Conservation (phyloP, 2,888 invertebrate genomes). For the Biston stratarius region DNA sequence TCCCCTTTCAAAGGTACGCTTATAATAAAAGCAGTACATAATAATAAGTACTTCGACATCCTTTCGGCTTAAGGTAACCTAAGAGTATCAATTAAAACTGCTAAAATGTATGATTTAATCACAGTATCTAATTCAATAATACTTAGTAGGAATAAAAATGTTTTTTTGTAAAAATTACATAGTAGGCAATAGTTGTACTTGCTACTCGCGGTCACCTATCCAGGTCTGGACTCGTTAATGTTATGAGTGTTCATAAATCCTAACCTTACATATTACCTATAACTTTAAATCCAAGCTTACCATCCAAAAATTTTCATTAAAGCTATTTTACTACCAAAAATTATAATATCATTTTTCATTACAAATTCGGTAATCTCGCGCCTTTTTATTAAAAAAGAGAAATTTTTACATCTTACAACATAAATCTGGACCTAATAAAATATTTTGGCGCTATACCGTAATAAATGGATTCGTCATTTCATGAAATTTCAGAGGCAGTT, state of each 20-base stretch:
- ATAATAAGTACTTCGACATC: too few relatives aligned
- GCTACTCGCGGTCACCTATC: not conserved
- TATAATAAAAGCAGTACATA: too few relatives aligned
- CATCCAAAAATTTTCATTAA: conserved; percentile 21
- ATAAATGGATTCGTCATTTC: conserved; percentile 8
- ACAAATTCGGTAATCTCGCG: conserved; percentile 26
- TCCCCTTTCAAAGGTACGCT: too few relatives aligned
- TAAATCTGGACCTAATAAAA: conserved; percentile 26
- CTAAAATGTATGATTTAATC: too few relatives aligned
- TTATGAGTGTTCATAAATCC: not conserved
- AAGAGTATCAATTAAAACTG: too few relatives aligned
- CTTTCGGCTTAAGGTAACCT: too few relatives aligned
- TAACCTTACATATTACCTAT: not conserved
- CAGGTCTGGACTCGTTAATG: not conserved
- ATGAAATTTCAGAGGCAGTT: not conserved
- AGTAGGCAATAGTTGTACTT: not conserved
- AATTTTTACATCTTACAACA: conserved; percentile 25
- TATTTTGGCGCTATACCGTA: conserved; percentile 9
- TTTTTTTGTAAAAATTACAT: too few relatives aligned
- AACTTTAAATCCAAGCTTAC: conserved; percentile 2
- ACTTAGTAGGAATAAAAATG: too few relatives aligned
- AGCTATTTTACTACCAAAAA: conserved; percentile 25
- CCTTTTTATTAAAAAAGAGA: conserved; percentile 38
- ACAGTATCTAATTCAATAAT: too few relatives aligned
- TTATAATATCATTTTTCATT: conserved; percentile 28